A percentile compares a stretch with the other conserved stretches of the same genome.
Conservation (phyloP, 2,113 vertebrate species). For the Trichechus manatus region DNA sequence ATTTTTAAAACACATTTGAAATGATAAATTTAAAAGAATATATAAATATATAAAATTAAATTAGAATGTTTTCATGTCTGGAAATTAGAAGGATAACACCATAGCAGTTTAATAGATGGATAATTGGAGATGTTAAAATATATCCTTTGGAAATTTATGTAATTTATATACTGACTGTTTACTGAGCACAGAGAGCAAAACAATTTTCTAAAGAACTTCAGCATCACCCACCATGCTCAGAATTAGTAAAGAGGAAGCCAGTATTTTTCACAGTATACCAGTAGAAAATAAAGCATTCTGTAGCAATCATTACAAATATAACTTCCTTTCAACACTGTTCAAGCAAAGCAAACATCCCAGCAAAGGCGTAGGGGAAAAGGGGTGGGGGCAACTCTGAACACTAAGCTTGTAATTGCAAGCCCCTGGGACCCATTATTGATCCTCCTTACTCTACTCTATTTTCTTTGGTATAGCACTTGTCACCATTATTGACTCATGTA, state of each 20-base stretch:
- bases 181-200: not conserved
- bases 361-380: not conserved
- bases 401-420: not conserved
- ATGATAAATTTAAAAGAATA: not conserved
- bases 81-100: not conserved
- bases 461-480: not conserved
- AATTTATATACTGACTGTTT: not conserved
- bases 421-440: not conserved
- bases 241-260: not conserved
- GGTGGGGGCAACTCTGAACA: accelerated
- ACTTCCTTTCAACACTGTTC: not conserved
- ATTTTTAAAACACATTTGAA: not conserved
- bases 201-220: not conserved
- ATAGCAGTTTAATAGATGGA: not conserved
- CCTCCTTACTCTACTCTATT: not conserved
- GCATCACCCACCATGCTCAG: not conserved
- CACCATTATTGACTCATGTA: not conserved
- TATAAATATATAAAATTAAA: not conserved
- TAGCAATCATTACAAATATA: not conserved
- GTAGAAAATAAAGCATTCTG: not conserved
- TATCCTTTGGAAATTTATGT: not conserved
- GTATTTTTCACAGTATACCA: not conserved
- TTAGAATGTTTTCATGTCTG: not conserved
- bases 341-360: not conserved
- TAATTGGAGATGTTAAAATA: not conserved